These are phyloP conservation scores for Asobara japonica DNA, from an alignment of 1,140 invertebrate genomes.

Conservation along the genomic window DNA sequence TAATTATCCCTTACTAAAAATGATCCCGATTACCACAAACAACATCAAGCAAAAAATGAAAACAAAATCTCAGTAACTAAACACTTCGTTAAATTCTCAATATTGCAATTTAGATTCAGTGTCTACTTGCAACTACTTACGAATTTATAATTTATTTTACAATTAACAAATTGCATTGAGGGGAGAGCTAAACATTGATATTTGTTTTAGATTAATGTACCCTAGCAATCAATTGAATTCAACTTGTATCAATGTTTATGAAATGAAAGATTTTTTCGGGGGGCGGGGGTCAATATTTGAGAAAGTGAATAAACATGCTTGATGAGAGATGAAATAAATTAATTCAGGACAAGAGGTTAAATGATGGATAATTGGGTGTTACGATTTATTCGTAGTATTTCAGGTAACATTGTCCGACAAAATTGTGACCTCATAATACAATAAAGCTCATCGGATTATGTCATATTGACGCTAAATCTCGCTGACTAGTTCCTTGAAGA, in stretches of 20 bases:
- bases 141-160: conserved; percentile 35
- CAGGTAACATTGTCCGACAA: no score
- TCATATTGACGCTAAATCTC: no score
- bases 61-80: not conserved
- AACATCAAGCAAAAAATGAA: not conserved
- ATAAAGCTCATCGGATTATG: no score
- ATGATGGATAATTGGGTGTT: not conserved
- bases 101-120: conserved; percentile 19
- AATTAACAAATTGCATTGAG: conserved; percentile 21
- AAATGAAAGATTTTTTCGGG: not conserved
- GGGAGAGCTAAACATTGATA: not conserved
- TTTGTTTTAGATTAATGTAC: conserved; percentile 21
- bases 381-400: not conserved
- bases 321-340: not conserved
- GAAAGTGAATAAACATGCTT: not conserved
- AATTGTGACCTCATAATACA: no score
- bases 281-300: not conserved
- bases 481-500: no score
- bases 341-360: not conserved
- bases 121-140: conserved; percentile 29
- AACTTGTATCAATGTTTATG: conserved; percentile 9
- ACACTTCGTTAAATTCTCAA: not conserved
- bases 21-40: conserved; percentile 47
- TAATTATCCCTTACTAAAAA: conserved; percentile 59
- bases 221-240: conserved; percentile 11